Conservation (phyloP, 2,888 invertebrate genomes). For the Rhingia campestris region DNA sequence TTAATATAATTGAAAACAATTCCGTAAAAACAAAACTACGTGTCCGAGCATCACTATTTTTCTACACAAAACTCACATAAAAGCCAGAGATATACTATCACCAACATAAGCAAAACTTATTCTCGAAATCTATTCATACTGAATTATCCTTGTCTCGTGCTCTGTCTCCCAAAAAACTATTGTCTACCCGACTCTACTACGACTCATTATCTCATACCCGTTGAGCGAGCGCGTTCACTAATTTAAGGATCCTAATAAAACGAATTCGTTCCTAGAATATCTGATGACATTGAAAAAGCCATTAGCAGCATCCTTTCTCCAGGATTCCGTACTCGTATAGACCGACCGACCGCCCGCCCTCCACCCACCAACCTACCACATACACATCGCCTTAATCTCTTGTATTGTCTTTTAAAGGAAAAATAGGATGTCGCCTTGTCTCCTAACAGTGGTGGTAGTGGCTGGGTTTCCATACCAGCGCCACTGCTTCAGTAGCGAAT, state of each 20-base stretch:
- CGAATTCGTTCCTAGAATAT: slow-evolving; percentile 70
- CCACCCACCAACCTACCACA: slow-evolving; percentile 4
- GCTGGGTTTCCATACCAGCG: neutral
- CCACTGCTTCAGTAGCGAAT: slow-evolving; percentile 46
- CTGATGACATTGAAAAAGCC: slow-evolving; percentile 72
- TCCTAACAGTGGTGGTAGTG: too few species aligned
- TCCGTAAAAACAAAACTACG: too few species aligned
- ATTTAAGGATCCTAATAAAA: slow-evolving; percentile 70
- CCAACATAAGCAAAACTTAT: neutral
- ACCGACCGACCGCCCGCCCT: neutral
- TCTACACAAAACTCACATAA: neutral
- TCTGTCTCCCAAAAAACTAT: slow-evolving; percentile 38
- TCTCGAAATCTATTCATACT: slow-evolving; percentile 14
- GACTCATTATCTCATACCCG: slow-evolving; percentile 57
- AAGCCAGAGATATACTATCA: neutral
- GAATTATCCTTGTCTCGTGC: slow-evolving; percentile 3
- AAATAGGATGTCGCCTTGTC: slow-evolving; percentile 52
- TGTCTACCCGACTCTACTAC: slow-evolving; percentile 48
- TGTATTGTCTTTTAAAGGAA: slow-evolving; percentile 44
- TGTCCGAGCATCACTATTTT: neutral
- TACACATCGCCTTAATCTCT: slow-evolving; percentile 38
- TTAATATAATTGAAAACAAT: too few species aligned
- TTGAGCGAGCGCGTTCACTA: slow-evolving; percentile 40
- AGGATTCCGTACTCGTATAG: slow-evolving; percentile 27
- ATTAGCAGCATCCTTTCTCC: slow-evolving; percentile 62